Base-by-base conservation (phyloP, 2,113 vertebrate species). In the Numida meleagris region DNA sequence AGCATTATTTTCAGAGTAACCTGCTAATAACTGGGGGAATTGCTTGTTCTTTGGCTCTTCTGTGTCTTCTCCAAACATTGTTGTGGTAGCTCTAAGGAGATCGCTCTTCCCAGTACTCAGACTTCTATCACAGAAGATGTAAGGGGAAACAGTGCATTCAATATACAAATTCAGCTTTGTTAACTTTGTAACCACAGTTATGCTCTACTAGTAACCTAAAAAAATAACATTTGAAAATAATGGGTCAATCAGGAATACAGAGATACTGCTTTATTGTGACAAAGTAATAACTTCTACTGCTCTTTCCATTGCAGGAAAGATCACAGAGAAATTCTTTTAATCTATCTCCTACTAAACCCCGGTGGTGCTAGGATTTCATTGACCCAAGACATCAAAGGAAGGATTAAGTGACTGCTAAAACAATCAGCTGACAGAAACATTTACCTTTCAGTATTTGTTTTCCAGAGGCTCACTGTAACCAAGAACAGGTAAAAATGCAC, bases 241-340 rank as follows among this genome's bases (percentile, higher is more conserved):
- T 17, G 15, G 34, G 27, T 38, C 46, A 86, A 31, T 62, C 18
- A 89, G 63, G 81, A 82, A 63, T 50, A 62, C 59, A 48, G 7
- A 82, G 74, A 14, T 66, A 27, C 17, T 82, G 65, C 87, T 95
- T 84, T n/a, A 33, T 33, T 7, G 12, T 88, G 85, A 77, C 83
- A 61, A 16, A 87, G 46, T 90, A 90, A 53, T 98, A 97, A 96
- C 86, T 94, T 96, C 43, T 94, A 95, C 76, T 92, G 92, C 95
- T 97, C 76, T 98, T 98, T 97, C 94, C 79, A 1, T 97, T 97
- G 92, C 97, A 98, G 97, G 97, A 92, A 95, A 97, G 97, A 96
- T 95, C 94, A 97, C 96, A 97, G 95, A 75, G 77, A 96, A 96
- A 85, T 57, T 94, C 79, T 97, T 94, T 95, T 92, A 96, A 89